These are phyloP conservation scores for Diceros bicornis DNA, from an alignment of 2,797 vertebrate genomes.

Conservation along the genomic window DNA sequence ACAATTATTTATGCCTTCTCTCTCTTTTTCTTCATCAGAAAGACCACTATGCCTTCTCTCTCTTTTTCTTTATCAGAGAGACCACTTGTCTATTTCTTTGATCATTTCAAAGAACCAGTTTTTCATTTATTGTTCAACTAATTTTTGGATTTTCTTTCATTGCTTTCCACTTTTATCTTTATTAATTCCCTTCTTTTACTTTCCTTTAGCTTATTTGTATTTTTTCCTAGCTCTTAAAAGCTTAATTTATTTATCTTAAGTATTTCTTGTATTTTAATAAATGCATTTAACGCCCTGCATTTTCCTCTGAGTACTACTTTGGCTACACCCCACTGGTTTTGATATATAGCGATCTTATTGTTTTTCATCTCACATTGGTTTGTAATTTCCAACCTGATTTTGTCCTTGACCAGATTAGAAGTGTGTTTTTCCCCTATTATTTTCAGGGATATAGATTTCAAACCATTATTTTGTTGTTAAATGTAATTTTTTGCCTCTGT, in stretches of 20 bases:
- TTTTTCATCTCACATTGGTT: slow-evolving; percentile 39
- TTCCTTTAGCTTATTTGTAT: slow-evolving; percentile 37
- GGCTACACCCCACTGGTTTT: background rate
- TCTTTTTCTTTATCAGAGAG: slow-evolving; percentile 49
- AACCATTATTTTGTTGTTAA: slow-evolving; percentile 47
- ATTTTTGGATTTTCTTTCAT: slow-evolving; percentile 31
- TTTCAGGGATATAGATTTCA: slow-evolving; percentile 43
- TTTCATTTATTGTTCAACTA: background rate
- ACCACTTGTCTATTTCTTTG: background rate
- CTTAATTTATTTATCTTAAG: background rate
- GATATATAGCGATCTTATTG: background rate
- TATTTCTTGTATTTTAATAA: slow-evolving; percentile 12
- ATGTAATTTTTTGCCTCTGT: background rate
- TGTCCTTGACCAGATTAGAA: background rate
- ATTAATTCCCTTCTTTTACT: slow-evolving; percentile 32
- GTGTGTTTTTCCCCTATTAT: background rate
- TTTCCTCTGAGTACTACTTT: slow-evolving; percentile 34
- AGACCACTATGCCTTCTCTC: background rate
- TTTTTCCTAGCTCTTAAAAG: background rate
- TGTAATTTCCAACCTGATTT: slow-evolving; percentile 8
- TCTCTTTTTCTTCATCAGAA: slow-evolving; percentile 49
- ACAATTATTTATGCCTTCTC: slow-evolving; percentile 30
- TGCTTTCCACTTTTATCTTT: slow-evolving; percentile 26
- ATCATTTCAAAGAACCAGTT: background rate
- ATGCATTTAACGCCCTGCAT: background rate